Percentiles rank a stretch among this genome's conserved stretches.
phyloP scores from a whole-genome alignment of 2,888 invertebrate species.

The Timema podura region DNA sequence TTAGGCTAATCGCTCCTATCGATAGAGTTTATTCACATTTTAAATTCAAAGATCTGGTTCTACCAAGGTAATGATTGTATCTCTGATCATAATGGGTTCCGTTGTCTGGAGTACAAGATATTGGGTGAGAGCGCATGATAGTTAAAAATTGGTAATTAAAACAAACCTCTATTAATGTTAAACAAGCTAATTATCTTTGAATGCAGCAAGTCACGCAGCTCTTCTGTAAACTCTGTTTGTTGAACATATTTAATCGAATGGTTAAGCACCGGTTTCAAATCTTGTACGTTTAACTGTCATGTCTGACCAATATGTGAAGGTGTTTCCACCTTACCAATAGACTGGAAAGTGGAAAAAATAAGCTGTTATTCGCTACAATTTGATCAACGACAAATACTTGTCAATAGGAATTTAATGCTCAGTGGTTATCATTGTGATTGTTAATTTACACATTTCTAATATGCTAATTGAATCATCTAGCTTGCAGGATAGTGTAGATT shows the following conservation, averaged over 20 bases:
- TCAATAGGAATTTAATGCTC: background rate
- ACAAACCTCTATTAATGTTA: slow-evolving; percentile 37
- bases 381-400: background rate
- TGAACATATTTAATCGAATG: background rate
- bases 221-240: background rate
- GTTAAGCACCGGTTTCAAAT: background rate
- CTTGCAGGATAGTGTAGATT: no score
- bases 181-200: slow-evolving; percentile 9
- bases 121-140: slow-evolving; percentile 34
- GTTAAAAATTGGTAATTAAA: slow-evolving; percentile 38
- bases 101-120: slow-evolving; percentile 36
- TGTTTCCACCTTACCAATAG: background rate
- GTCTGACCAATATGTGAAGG: background rate
- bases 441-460: no score
- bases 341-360: background rate
- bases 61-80: slow-evolving; percentile 24
- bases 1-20: slow-evolving; percentile 26
- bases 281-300: background rate
- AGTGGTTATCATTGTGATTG: no score
- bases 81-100: slow-evolving; percentile 37
- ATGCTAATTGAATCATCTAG: no score
- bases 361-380: background rate
- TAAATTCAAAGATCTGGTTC: slow-evolving; percentile 29
- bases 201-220: background rate
- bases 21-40: slow-evolving; percentile 21